These are phyloP conservation scores for Physeter macrocephalus DNA, from an alignment of 2,113 vertebrate species.

Conservation along the genomic window DNA sequence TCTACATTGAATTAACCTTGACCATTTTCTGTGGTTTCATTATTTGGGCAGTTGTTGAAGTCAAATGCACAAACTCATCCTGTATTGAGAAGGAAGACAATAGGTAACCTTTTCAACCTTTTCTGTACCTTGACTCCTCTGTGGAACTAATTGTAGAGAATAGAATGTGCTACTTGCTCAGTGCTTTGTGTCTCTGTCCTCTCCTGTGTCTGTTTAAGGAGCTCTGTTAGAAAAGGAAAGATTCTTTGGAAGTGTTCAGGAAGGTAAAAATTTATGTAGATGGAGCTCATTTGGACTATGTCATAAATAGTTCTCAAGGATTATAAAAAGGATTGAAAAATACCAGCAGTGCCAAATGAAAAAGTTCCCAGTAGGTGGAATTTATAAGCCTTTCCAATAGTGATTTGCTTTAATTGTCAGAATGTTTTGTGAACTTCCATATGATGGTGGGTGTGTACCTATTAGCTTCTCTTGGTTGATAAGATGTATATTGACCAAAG, in stretches of 20 bases:
- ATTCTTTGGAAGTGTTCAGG: slow-evolving; percentile 2
- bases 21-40: background rate
- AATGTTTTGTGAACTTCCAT: background rate
- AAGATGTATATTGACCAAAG: background rate
- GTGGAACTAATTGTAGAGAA: background rate
- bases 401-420: background rate
- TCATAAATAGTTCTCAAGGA: slow-evolving; percentile 10
- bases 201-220: background rate
- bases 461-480: background rate
- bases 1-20: slow-evolving; percentile 30
- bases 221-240: background rate
- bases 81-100: background rate
- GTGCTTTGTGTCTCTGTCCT: background rate
- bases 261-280: background rate
- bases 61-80: background rate
- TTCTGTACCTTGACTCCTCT: background rate
- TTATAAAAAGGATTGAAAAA: slow-evolving; percentile 33
- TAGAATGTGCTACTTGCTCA: background rate
- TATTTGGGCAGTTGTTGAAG: background rate
- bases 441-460: background rate
- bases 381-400: background rate
- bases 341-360: background rate
- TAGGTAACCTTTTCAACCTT: background rate
- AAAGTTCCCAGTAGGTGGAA: background rate
- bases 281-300: background rate